Base-by-base conservation (phyloP, 30 jellyfish, hydroid and myxozoan genomes). In the Hydractinia symbiolongicarpus region DNA sequence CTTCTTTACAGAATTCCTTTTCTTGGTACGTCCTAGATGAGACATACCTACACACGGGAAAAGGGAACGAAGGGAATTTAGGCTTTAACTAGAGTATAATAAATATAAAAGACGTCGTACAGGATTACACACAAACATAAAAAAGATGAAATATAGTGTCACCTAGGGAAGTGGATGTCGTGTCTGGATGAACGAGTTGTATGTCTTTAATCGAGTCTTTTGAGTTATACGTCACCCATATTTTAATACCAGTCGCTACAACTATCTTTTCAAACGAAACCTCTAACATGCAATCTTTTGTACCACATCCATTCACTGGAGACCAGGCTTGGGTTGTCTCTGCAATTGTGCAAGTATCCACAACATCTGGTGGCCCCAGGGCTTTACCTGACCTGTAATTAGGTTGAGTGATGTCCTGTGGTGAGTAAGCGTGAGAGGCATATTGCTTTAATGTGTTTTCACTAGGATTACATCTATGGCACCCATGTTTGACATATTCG, bases 311-410 rank as follows among this genome's bases (percentile, higher is more conserved):
- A 19, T 62, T 54, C 67, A 77, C 88, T 0, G 76, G 88, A 49
- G 84, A 69, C 96, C 95, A 91, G 8, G 79, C 72, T 5, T 64
- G 61, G n/a, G 72, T 66, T 30, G 44, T 30, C 44, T 30, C 44
- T 11, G 72, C 91, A 6, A 53, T 67, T 7, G 10, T 19, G 57
- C 98, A 92, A 40, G 54, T 72, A 4, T 52, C 64, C n/a, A 7
- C 54, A 4, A 94, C 96, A 84, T 92, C 96, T 7, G 98, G 98
- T 4, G 96, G 95, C 7, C 98, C 98, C 9, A 73, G 51, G 14
- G 90, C 93, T 68, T 86, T 85, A 15, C 77, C 80, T 19, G 96
- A 13, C 21, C 19, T 61, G 71, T 7, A 78, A 1, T 78, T 78
- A 8, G 55, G 16, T 67, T 49, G 52, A 16, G 5, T 78, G 55